A percentile compares a stretch with the other conserved stretches of the same genome.
These are phyloP conservation scores for Chesias legatella DNA, from an alignment of 2,888 invertebrate genomes.

Conservation along the genomic window DNA sequence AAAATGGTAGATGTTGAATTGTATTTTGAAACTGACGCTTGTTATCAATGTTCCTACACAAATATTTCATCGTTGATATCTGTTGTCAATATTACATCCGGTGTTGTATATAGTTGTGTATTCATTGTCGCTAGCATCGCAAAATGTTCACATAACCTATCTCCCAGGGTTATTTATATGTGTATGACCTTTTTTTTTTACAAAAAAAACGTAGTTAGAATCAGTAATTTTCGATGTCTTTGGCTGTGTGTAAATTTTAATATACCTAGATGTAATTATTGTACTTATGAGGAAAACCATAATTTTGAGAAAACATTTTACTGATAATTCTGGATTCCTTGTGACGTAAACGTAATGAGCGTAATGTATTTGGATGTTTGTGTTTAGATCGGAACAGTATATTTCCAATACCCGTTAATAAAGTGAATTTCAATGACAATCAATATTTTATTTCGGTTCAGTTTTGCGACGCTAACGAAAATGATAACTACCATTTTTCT, in stretches of 20 bases:
- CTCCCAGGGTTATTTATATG: slow-evolving; percentile 53
- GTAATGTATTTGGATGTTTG: slow-evolving; percentile 63
- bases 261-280: slow-evolving; percentile 49
- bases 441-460: slow-evolving; percentile 43
- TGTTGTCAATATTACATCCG: slow-evolving; percentile 35
- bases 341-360: slow-evolving; percentile 55
- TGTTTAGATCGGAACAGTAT: slow-evolving; percentile 71
- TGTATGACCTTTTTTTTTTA: slow-evolving; percentile 58
- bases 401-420: slow-evolving; percentile 72
- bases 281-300: slow-evolving; percentile 48
- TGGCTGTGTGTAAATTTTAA: slow-evolving; percentile 78
- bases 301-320: slow-evolving; percentile 75
- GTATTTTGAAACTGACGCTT: slow-evolving; percentile 43
- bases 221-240: slow-evolving; percentile 74
- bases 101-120: slow-evolving; percentile 40
- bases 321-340: slow-evolving; percentile 59
- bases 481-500: slow-evolving; percentile 68
- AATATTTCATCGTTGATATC: slow-evolving; percentile 44
- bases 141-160: slow-evolving; percentile 81
- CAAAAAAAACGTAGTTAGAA: slow-evolving; percentile 62
- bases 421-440: slow-evolving; percentile 69
- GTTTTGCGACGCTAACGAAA: slow-evolving; percentile 69
- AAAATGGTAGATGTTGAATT: slow-evolving; percentile 68
- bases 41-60: slow-evolving; percentile 46
- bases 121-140: slow-evolving; percentile 75